Conservation (phyloP, 2,113 vertebrate genomes). For the Corythoichthys intestinalis region DNA sequence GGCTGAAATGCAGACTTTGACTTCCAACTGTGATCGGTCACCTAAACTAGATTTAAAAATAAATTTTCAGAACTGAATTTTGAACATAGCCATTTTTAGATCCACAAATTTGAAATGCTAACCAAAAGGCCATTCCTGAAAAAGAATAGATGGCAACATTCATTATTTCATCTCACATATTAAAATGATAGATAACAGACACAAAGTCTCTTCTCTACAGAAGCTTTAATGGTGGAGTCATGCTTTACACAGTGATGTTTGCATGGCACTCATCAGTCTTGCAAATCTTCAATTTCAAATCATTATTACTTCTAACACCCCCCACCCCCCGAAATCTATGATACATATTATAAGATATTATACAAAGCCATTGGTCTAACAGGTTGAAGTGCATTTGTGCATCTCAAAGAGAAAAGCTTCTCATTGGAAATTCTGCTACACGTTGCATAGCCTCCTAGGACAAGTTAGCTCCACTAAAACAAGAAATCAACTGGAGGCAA, state of each 20-base stretch:
- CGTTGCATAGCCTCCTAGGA: slow-evolving; percentile 30
- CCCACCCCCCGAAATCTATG: background rate
- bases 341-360: background rate
- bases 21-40: background rate
- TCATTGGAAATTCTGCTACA: slow-evolving; percentile 40
- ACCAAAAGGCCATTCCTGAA: background rate
- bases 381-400: slow-evolving; percentile 57
- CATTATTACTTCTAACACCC: background rate
- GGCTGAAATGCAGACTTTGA: background rate
- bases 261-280: slow-evolving; percentile 31
- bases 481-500: slow-evolving; percentile 25
- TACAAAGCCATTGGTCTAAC: slow-evolving; percentile 17
- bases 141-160: background rate
- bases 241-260: slow-evolving; percentile 28
- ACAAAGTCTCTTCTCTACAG: slow-evolving; percentile 56
- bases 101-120: background rate
- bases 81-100: too few relatives aligned
- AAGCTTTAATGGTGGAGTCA: slow-evolving; percentile 67
- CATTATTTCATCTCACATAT: background rate
- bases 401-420: background rate
- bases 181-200: background rate
- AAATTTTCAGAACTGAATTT: background rate
- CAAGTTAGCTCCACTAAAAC: slow-evolving; percentile 35
- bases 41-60: background rate
- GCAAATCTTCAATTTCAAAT: slow-evolving; percentile 7